These are phyloP conservation scores for Apamea epomidion DNA, from an alignment of 2,888 invertebrate genomes.

Conservation along the genomic window DNA sequence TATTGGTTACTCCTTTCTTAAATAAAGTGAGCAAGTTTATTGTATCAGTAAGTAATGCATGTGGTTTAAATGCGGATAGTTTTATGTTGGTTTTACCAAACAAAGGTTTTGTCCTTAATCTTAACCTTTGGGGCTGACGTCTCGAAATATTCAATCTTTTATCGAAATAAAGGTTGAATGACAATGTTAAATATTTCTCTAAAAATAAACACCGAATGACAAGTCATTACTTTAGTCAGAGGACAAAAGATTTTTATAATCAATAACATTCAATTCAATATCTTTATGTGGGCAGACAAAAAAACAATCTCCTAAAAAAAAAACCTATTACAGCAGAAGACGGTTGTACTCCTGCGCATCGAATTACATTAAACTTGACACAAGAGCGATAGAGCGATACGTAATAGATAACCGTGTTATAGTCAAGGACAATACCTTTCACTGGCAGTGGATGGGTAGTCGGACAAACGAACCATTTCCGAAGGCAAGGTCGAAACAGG, in stretches of 20 bases:
- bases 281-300: background rate
- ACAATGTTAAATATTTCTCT: background rate
- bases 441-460: constrained; percentile 62
- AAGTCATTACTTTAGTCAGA: background rate
- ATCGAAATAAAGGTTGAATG: constrained; percentile 11
- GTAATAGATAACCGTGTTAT: constrained; percentile 62
- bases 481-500: constrained; percentile 46
- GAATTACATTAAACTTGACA: constrained; percentile 65
- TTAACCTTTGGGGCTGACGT: constrained; percentile 17
- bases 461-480: constrained; percentile 40
- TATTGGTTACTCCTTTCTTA: constrained; percentile 24
- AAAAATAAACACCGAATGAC: background rate
- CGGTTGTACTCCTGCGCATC: constrained; percentile 32
- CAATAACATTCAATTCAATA: background rate
- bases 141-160: background rate
- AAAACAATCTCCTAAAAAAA: background rate
- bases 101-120: constrained; percentile 19
- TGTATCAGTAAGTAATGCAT: background rate
- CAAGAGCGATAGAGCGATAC: constrained; percentile 47
- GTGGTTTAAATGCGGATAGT: constrained; percentile 8
- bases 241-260: background rate
- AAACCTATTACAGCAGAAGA: background rate
- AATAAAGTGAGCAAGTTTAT: background rate
- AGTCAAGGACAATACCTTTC: constrained; percentile 74
- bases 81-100: constrained; percentile 1